Evolutionary conservation across 1,140 invertebrate species (phyloP).

Genomic region (Tetramorium simillimum): DNA sequence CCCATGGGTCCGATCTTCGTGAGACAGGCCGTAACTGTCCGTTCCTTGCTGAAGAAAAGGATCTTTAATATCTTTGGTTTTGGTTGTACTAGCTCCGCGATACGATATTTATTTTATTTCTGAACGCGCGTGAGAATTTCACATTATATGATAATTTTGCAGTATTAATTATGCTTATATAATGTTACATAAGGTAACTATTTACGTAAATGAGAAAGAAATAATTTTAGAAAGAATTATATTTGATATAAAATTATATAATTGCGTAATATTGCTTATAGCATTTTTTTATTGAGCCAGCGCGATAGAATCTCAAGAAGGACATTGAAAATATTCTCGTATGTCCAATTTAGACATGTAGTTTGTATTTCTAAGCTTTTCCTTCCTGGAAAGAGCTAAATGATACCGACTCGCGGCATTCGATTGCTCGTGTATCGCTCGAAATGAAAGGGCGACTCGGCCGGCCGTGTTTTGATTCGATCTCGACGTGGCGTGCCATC

Average conservation of each 20-base stretch:
- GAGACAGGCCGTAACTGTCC: conserved; percentile 36
- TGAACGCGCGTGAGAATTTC: neutral
- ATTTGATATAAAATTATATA: neutral
- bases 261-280: neutral
- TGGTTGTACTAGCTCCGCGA: neutral
- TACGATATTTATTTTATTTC: neutral
- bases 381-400: conserved; percentile 13
- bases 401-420: conserved; percentile 23
- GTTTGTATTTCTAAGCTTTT: neutral
- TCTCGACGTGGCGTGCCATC: conserved; percentile 36
- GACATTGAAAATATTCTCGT: neutral
- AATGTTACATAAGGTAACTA: conserved; percentile 1
- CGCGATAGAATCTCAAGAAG: neutral
- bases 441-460: conserved; percentile 55
- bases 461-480: conserved; percentile 50
- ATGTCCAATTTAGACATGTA: neutral
- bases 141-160: neutral
- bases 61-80: conserved; percentile 28
- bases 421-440: conserved; percentile 26
- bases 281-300: neutral
- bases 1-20: conserved; percentile 58
- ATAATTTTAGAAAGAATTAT: neutral
- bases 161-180: neutral
- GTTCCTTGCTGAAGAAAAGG: conserved; percentile 47
- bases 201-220: neutral